Conservation (phyloP, 2,113 vertebrate species). For the Heterotis niloticus region DNA sequence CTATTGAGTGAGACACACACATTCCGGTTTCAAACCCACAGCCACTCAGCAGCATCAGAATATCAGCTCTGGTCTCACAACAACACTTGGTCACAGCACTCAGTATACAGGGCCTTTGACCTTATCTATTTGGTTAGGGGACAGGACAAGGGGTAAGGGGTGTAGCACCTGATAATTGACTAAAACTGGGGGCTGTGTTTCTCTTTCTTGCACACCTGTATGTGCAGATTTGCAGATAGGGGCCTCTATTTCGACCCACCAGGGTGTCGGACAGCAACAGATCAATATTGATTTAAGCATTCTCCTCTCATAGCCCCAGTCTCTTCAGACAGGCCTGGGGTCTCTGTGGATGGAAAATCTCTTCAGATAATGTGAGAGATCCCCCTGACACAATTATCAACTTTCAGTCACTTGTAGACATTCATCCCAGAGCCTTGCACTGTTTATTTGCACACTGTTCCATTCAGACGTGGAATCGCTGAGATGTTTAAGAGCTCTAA, state of each 20-base stretch:
- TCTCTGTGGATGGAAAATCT: constrained; percentile 47
- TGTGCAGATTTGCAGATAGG: constrained; percentile 61
- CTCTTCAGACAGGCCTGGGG: constrained; percentile 50
- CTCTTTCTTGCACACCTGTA: constrained; percentile 56
- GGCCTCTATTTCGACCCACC: constrained; percentile 51
- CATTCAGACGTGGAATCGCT: not conserved
- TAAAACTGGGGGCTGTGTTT: constrained; percentile 29
- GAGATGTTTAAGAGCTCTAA: constrained; percentile 6
- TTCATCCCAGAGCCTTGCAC: constrained; percentile 46
- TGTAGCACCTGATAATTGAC: constrained; percentile 40
- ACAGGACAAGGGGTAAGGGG: constrained; percentile 10
- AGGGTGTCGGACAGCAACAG: constrained; percentile 49
- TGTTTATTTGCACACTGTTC: constrained; percentile 31
- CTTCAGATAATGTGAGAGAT: constrained; percentile 57
- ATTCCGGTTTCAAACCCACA: not conserved
- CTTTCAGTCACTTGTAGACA: constrained; percentile 54
- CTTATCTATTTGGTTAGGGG: not conserved
- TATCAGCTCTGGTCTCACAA: too few species aligned
- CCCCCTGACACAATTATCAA: constrained; percentile 59
- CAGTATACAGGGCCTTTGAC: not conserved
- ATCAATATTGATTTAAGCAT: constrained; percentile 66
- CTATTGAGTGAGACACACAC: too few species aligned
- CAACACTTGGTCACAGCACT: too few species aligned
- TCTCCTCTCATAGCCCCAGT: constrained; percentile 57
- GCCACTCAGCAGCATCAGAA: too few species aligned